phyloP scores from a whole-genome alignment of 2,888 invertebrate genomes.

The Lasioglossum calceatum region DNA sequence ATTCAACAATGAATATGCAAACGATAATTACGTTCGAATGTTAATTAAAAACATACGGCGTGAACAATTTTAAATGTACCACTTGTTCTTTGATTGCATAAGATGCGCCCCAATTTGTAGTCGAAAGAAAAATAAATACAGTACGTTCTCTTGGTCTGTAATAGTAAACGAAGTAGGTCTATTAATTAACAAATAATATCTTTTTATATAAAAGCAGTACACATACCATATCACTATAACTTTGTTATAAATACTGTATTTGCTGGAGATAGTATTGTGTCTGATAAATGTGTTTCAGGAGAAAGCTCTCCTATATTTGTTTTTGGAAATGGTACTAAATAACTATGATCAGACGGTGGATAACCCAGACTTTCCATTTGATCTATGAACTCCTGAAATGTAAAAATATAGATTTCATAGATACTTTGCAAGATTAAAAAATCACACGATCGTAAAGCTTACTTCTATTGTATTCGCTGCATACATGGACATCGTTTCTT shows the following conservation, averaged over 20 bases:
- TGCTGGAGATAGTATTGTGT: constrained; percentile 82
- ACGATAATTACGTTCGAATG: constrained; percentile 26
- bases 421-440: not conserved
- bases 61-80: constrained; percentile 25
- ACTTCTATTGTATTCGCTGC: constrained; percentile 80
- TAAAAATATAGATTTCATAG: not conserved
- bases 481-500: constrained; percentile 80
- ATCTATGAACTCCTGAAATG: constrained; percentile 76
- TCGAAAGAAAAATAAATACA: constrained; percentile 34
- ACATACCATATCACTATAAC: constrained; percentile 74
- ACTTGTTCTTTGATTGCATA: constrained; percentile 27
- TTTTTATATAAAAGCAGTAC: not conserved
- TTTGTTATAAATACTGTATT: constrained; percentile 83
- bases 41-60: constrained; percentile 46
- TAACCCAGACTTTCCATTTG: constrained; percentile 82
- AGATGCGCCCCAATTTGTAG: constrained; percentile 6
- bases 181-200: not conserved
- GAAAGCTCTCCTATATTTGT: constrained; percentile 81
- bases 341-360: constrained; percentile 79
- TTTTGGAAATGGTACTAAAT: constrained; percentile 81
- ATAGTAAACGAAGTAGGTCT: not conserved
- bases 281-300: constrained; percentile 75
- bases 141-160: constrained; percentile 13
- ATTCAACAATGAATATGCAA: not conserved
- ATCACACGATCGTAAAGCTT: constrained; percentile 31